These are phyloP conservation scores for Formica selysi DNA, from an alignment of 1,140 invertebrate genomes.

Conservation along the genomic window DNA sequence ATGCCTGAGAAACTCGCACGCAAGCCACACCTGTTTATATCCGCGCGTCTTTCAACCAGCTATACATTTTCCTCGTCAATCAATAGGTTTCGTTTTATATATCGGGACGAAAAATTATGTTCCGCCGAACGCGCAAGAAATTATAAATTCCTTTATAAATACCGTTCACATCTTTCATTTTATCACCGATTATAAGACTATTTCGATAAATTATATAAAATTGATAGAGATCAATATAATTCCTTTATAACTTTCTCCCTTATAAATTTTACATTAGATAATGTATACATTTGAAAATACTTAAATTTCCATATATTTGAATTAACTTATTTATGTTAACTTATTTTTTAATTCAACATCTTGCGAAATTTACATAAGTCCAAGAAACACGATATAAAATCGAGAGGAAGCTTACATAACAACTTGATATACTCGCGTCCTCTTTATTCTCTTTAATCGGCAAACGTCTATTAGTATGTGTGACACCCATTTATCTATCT, in stretches of 20 bases:
- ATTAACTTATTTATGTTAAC: not conserved
- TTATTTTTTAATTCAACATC: not conserved
- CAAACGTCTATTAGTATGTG: not conserved
- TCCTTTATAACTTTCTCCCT: not conserved
- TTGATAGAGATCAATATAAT: not conserved
- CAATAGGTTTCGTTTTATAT: not conserved
- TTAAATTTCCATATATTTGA: not conserved
- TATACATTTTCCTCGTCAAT: not conserved
- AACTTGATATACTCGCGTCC: not conserved
- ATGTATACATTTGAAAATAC: not conserved
- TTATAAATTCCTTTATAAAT: not conserved
- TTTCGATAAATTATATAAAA: not conserved
- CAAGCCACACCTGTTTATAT: slow-evolving; percentile 27
- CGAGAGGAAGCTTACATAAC: not conserved
- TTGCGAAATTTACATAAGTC: not conserved
- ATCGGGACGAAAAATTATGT: not conserved
- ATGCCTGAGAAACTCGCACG: slow-evolving; percentile 12
- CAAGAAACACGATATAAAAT: not conserved
- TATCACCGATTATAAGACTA: not conserved
- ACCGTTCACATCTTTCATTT: not conserved
- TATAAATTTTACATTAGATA: not conserved
- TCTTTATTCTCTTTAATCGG: not conserved
- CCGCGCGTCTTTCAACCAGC: slow-evolving; percentile 1
- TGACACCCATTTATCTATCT: not conserved
- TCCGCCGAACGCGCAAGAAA: not conserved